Evolutionary conservation across 1,140 invertebrate species (phyloP).

Genomic region (Campoletis sonorensis): DNA sequence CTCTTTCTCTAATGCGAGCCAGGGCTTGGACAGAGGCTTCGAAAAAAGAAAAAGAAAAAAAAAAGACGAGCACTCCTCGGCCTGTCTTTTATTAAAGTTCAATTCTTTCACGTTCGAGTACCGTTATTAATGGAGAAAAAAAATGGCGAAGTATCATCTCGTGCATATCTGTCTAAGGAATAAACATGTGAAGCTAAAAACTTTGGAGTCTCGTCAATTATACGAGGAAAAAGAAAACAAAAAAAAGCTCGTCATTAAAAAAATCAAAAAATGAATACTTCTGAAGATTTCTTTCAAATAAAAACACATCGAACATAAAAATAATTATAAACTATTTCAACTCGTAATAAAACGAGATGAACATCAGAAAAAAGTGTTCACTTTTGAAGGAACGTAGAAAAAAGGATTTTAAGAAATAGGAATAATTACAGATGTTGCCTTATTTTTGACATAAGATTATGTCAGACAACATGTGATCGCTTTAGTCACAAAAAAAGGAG

Average conservation of each 20-base stretch:
- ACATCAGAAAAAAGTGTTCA: too few relatives aligned
- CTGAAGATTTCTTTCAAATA: too few relatives aligned
- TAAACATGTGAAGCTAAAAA: neutral
- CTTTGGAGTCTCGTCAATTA: neutral
- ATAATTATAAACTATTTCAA: too few relatives aligned
- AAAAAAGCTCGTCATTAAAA: too few relatives aligned
- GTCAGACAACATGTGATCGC: neutral
- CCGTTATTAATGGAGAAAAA: neutral
- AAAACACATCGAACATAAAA: too few relatives aligned
- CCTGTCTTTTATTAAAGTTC: neutral
- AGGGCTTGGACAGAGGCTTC: neutral
- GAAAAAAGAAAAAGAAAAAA: neutral
- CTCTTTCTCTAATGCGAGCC: neutral
- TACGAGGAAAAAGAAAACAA: neutral
- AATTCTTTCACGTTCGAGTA: conserved; percentile 4
- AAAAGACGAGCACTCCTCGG: neutral
- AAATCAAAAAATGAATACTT: too few relatives aligned
- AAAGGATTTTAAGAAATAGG: too few relatives aligned
- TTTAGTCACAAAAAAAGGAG: neutral
- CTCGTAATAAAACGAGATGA: too few relatives aligned
- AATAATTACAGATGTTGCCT: neutral
- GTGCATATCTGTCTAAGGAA: neutral
- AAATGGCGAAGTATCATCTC: neutral
- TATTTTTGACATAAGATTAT: neutral
- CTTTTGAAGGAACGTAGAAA: too few relatives aligned